These are phyloP conservation scores for Pontoporia blainvillei DNA, from an alignment of 2,113 vertebrate species.

Conservation along the genomic window DNA sequence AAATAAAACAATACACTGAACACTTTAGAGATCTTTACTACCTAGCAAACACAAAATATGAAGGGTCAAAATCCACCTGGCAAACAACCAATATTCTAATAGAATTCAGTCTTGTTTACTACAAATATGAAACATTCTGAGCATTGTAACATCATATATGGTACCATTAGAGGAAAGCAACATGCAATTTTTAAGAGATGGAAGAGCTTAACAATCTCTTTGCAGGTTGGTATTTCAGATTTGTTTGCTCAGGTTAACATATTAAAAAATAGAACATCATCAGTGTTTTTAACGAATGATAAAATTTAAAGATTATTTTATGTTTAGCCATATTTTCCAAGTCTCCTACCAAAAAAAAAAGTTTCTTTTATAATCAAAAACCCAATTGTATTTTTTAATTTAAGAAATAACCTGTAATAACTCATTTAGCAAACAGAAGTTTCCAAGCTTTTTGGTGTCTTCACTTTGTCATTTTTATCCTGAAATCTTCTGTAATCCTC, in stretches of 20 bases:
- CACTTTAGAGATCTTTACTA: background rate
- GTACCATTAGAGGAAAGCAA: background rate
- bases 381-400: background rate
- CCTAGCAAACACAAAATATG: background rate
- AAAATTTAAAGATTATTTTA: background rate
- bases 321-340: background rate
- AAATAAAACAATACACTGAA: conserved; percentile 2
- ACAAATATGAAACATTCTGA: background rate
- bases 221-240: background rate
- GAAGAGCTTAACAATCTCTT: background rate
- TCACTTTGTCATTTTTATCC: background rate
- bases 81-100: background rate
- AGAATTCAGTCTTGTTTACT: background rate
- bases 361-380: background rate
- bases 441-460: background rate
- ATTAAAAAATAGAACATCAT: background rate
- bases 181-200: background rate
- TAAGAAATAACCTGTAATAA: background rate
- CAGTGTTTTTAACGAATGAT: background rate
- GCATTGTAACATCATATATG: background rate
- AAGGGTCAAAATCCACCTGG: background rate
- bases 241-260: background rate
- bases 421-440: background rate
- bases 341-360: background rate
- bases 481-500: background rate